A percentile compares a stretch with the other conserved stretches of the same genome.
Conservation (phyloP, 2,888 invertebrate genomes). For the Agriopis marginaria region DNA sequence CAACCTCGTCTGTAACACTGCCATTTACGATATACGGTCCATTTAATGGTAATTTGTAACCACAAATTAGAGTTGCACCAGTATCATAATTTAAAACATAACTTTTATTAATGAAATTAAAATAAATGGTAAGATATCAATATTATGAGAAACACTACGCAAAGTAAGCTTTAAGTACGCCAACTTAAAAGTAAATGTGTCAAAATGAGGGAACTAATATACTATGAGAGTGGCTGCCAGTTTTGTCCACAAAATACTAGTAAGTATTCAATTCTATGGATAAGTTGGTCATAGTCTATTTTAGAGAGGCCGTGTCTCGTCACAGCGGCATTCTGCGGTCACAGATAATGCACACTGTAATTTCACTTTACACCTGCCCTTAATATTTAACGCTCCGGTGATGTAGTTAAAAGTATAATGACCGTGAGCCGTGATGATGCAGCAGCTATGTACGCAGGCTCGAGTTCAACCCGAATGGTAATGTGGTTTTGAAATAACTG, state of each 20-base stretch:
- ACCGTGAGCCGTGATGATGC: conserved; percentile 38
- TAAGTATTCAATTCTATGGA: neutral
- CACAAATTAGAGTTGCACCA: conserved; percentile 29
- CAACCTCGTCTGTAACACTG: conserved; percentile 28
- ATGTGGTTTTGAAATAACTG: neutral
- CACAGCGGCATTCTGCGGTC: conserved; percentile 46
- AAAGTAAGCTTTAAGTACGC: neutral
- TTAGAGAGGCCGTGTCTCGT: conserved; percentile 8
- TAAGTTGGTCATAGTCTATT: conserved; percentile 8
- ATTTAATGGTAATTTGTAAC: conserved; percentile 40
- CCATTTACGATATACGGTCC: conserved; percentile 29
- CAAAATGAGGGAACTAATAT: too few relatives aligned
- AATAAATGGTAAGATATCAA: neutral
- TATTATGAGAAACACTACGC: neutral
- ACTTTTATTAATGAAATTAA: neutral
- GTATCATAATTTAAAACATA: neutral
- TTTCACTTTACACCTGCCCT: conserved; percentile 57
- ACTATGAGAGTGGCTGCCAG: neutral
- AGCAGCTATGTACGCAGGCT: conserved; percentile 20
- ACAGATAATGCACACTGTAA: conserved; percentile 47
- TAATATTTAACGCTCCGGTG: conserved; percentile 66
- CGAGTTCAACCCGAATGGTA: neutral
- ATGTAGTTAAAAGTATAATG: conserved; percentile 63
- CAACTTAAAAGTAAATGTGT: neutral
- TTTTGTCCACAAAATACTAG: neutral